A percentile compares a stretch with the other conserved stretches of the same genome.
These are phyloP conservation scores for Lithobates sylvaticus DNA, from an alignment of 2,797 vertebrate species.

Conservation along the genomic window DNA sequence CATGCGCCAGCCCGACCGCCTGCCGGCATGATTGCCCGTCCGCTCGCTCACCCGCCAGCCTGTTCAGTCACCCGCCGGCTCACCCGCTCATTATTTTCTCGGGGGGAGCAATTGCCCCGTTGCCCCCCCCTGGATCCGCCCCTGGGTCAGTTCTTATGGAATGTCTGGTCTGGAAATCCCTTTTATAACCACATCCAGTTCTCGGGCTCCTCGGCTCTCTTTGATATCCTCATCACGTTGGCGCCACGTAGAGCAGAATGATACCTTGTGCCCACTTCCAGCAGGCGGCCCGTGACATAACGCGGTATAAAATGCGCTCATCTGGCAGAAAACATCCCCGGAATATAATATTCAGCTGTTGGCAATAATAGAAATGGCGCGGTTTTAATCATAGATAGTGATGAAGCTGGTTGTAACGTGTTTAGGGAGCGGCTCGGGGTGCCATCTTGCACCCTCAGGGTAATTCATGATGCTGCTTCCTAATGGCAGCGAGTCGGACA, in stretches of 20 bases:
- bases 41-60: too few species aligned
- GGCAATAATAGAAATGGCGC: background rate
- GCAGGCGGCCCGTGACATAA: background rate
- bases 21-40: too few species aligned
- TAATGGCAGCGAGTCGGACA: background rate
- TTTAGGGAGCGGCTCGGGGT: background rate
- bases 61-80: too few species aligned
- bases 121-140: too few species aligned
- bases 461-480: background rate
- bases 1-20: too few species aligned
- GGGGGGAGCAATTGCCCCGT: too few species aligned
- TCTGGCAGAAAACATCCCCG: background rate
- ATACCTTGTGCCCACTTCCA: background rate
- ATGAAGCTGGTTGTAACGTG: background rate
- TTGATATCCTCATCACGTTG: background rate
- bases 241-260: background rate
- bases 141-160: too few species aligned
- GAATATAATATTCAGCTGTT: constrained; percentile 3
- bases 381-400: background rate
- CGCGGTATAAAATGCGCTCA: background rate
- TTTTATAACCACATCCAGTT: background rate
- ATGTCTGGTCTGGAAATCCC: too few species aligned
- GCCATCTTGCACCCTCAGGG: background rate
- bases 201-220: background rate
- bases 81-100: too few species aligned